Percentiles rank a stretch among this genome's conserved stretches.
Evolutionary conservation across 2,888 invertebrate species (phyloP).

Genomic region (Cosmorhoe ocellata): DNA sequence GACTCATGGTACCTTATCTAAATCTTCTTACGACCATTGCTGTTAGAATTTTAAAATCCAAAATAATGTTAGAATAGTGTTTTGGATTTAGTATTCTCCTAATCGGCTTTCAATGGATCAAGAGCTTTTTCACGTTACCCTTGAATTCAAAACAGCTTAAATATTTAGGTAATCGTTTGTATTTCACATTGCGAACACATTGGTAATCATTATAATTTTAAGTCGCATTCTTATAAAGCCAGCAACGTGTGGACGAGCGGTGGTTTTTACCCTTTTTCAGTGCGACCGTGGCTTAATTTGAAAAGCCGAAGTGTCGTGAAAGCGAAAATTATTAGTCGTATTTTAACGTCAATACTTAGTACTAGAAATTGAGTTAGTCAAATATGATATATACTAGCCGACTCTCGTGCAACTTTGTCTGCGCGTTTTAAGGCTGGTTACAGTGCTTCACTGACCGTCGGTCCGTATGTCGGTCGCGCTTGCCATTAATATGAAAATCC

Average conservation of each 20-base stretch:
- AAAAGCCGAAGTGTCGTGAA: conserved; percentile 16
- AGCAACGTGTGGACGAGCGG: not conserved
- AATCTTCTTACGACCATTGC: conserved; percentile 2
- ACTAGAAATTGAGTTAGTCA: conserved; percentile 14
- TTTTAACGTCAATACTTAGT: conserved; percentile 14
- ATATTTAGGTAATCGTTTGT: conserved; percentile 1
- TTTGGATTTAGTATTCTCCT: not conserved
- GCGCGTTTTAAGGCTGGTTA: too few relatives aligned
- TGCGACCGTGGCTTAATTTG: conserved; percentile 1
- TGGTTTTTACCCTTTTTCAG: too few relatives aligned
- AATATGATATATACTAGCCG: too few relatives aligned
- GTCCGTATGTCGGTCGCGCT: too few relatives aligned
- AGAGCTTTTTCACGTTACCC: not conserved
- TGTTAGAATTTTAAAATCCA: not conserved
- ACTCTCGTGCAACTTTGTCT: too few relatives aligned
- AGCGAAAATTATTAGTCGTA: conserved; percentile 23
- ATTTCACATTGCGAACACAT: conserved; percentile 2
- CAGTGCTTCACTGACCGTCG: too few relatives aligned
- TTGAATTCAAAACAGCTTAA: not conserved
- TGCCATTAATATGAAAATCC: too few relatives aligned
- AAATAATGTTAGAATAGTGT: not conserved
- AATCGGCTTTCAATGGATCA: not conserved
- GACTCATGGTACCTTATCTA: not conserved
- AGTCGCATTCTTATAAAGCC: not conserved
- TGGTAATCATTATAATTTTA: conserved; percentile 4